These are phyloP conservation scores for Boloria euphrosyne DNA, from an alignment of 2,888 invertebrate genomes.

Conservation along the genomic window DNA sequence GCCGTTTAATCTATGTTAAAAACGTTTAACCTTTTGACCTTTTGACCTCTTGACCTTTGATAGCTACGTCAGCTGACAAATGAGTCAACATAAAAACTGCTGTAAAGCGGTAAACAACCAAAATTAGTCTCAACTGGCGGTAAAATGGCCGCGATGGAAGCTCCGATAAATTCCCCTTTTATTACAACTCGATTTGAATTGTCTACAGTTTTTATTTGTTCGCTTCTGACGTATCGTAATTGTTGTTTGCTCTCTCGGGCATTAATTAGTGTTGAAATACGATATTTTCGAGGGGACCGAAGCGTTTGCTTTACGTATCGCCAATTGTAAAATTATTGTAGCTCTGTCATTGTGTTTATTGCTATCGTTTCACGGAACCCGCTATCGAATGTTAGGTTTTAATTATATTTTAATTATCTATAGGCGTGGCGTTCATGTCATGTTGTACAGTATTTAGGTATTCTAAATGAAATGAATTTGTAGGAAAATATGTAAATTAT, in stretches of 20 bases:
- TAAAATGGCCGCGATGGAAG: constrained; percentile 60
- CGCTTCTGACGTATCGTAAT: constrained; percentile 62
- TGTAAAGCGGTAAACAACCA: constrained; percentile 57
- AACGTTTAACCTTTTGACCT: constrained; percentile 9
- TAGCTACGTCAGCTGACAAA: constrained; percentile 35
- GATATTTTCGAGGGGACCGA: constrained; percentile 61
- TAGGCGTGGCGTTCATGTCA: not conserved
- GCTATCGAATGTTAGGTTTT: constrained; percentile 29
- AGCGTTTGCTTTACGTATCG: constrained; percentile 40
- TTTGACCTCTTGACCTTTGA: constrained; percentile 28
- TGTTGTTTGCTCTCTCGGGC: constrained; percentile 67
- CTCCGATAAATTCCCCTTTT: constrained; percentile 56
- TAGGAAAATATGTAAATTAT: too few relatives aligned
- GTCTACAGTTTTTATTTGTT: constrained; percentile 56
- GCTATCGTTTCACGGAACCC: constrained; percentile 43
- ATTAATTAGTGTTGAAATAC: constrained; percentile 75
- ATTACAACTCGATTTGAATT: constrained; percentile 58
- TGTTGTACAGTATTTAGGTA: constrained; percentile 1
- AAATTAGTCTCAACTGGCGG: constrained; percentile 68
- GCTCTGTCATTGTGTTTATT: constrained; percentile 42
- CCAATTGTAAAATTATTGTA: constrained; percentile 52
- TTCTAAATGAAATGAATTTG: too few relatives aligned
- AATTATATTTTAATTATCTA: constrained; percentile 29
- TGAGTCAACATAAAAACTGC: constrained; percentile 44
- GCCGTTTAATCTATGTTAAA: not conserved